A percentile compares a stretch with the other conserved stretches of the same genome.
These are phyloP conservation scores for Nysson spinosus DNA, from an alignment of 2,888 invertebrate species.

Conservation along the genomic window DNA sequence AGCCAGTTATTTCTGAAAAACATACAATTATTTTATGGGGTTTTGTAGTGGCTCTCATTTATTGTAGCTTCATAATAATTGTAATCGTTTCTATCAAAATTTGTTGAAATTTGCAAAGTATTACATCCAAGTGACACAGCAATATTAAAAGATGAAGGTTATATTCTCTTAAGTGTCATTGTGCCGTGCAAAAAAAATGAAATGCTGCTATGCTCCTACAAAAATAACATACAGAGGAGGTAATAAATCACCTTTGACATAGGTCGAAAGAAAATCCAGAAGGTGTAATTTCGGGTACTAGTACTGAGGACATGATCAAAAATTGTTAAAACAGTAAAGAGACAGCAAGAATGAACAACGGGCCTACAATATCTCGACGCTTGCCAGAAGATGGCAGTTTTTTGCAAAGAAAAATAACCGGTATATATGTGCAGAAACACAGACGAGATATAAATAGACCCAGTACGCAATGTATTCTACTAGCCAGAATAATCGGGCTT, in stretches of 20 bases:
- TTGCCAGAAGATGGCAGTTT: slow-evolving; percentile 22
- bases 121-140: slow-evolving; percentile 74
- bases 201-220: neutral
- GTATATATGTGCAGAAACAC: no score
- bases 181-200: neutral
- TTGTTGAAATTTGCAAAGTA: no score
- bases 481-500: no score
- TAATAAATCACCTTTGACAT: slow-evolving; percentile 83
- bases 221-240: neutral
- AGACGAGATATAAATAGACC: no score
- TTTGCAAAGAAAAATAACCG: no score
- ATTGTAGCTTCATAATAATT: no score
- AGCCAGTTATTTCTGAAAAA: slow-evolving; percentile 90
- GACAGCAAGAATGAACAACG: slow-evolving; percentile 8
- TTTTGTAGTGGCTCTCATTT: no score
- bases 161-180: slow-evolving; percentile 33
- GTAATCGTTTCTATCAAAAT: no score
- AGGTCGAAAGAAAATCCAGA: slow-evolving; percentile 93
- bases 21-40: neutral
- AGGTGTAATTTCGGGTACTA: slow-evolving; percentile 84
- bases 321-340: neutral
- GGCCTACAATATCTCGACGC: neutral
- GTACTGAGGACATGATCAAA: slow-evolving; percentile 82
- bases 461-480: no score
- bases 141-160: slow-evolving; percentile 69